Percentiles rank a stretch among this genome's conserved stretches.
Conservation (phyloP, 2,113 vertebrate genomes). For the Shinisaurus crocodilurus region DNA sequence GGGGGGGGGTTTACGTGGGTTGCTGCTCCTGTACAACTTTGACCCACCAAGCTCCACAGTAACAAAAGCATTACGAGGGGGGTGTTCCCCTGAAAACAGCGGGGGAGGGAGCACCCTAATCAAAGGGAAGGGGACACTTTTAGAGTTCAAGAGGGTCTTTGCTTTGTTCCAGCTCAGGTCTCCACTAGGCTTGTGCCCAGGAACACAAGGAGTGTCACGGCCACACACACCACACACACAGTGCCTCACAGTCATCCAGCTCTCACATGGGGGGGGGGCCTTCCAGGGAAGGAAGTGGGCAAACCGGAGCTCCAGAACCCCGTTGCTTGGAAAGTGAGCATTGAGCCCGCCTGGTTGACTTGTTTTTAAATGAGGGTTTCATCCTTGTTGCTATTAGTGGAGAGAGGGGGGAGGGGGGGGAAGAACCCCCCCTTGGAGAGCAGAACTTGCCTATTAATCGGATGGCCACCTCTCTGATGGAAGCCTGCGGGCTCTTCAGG, state of each 20-base stretch:
- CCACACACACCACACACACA: neutral
- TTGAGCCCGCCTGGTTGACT: neutral
- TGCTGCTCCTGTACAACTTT: too few relatives aligned
- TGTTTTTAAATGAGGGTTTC: neutral
- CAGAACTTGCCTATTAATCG: neutral
- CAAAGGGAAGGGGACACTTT: too few relatives aligned
- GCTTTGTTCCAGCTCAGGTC: too few relatives aligned
- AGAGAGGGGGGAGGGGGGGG: too few relatives aligned
- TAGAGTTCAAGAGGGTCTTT: too few relatives aligned
- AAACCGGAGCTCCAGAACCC: neutral
- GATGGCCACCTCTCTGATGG: neutral
- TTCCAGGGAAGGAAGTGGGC: neutral
- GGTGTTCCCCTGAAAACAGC: neutral
- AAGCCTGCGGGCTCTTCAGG: neutral
- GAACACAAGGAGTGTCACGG: neutral
- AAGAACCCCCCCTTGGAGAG: neutral
- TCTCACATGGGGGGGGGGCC: neutral
- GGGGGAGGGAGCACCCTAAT: too few relatives aligned
- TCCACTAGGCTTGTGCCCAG: neutral
- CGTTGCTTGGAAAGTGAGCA: neutral
- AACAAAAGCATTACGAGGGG: too few relatives aligned
- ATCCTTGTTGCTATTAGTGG: too few relatives aligned
- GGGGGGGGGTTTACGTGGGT: too few relatives aligned
- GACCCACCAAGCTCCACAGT: too few relatives aligned
- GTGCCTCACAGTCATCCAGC: neutral